Conservation (phyloP, 2,113 vertebrate species). For the Odontophorus gujanensis region DNA sequence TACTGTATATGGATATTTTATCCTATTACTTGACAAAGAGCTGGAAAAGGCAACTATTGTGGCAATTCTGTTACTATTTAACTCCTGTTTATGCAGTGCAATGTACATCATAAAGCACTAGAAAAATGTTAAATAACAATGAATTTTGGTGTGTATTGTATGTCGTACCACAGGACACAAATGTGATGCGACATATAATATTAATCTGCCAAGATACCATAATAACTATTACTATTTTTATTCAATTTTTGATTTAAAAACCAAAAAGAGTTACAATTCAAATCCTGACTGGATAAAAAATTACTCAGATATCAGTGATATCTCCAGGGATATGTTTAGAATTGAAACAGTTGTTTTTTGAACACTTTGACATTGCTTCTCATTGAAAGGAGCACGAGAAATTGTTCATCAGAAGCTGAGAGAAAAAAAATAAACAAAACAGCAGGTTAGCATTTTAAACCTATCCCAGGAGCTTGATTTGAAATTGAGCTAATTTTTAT, state of each 20-base stretch:
- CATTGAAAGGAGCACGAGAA: conserved; percentile 74
- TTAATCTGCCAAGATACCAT: conserved; percentile 47
- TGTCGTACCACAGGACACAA: conserved; percentile 18
- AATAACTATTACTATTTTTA: conserved; percentile 14
- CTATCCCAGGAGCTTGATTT: conserved; percentile 46
- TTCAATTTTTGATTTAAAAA: conserved; percentile 52
- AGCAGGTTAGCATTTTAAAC: conserved; percentile 66
- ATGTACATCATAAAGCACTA: not conserved
- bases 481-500: conserved; percentile 70
- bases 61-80: not conserved
- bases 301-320: conserved; percentile 61
- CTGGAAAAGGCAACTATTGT: not conserved
- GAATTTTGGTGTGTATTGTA: not conserved
- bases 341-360: conserved; percentile 71
- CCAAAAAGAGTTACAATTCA: conserved; percentile 65
- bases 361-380: conserved; percentile 68
- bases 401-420: conserved; percentile 65
- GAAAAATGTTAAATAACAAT: not conserved
- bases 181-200: conserved; percentile 29
- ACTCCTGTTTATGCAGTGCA: not conserved
- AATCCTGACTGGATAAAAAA: conserved; percentile 71
- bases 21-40: not conserved
- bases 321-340: conserved; percentile 52
- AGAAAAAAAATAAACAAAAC: not conserved
- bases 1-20: not conserved